Conservation (phyloP, 2,113 vertebrate species). For the Oceanodroma tethys region DNA sequence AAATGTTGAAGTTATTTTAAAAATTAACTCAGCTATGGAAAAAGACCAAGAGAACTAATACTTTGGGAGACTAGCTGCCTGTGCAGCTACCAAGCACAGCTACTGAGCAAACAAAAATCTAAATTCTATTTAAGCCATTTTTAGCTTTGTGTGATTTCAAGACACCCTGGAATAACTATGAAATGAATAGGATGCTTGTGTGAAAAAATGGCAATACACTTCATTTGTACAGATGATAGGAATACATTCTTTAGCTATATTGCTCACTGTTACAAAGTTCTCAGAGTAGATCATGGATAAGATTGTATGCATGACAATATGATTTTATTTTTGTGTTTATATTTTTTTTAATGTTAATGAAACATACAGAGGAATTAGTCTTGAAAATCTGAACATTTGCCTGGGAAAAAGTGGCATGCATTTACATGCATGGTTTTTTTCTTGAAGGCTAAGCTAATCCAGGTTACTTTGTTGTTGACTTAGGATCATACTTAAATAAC, state of each 20-base stretch:
- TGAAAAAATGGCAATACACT: background rate
- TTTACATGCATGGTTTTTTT: background rate
- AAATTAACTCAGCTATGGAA: background rate
- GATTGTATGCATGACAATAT: background rate
- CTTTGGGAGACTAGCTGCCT: background rate
- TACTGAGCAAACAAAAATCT: background rate
- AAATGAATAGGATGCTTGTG: background rate
- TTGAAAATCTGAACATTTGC: background rate
- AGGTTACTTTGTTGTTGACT: background rate
- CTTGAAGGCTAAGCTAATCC: background rate
- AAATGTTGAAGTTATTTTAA: background rate
- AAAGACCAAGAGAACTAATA: background rate
- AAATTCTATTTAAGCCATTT: background rate
- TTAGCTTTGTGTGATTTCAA: background rate
- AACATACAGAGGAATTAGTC: background rate
- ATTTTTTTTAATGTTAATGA: background rate
- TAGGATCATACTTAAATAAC: background rate
- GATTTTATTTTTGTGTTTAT: fast-evolving
- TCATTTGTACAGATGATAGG: background rate
- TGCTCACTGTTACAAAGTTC: background rate
- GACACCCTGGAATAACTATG: background rate
- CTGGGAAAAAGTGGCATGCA: background rate
- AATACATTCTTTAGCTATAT: background rate
- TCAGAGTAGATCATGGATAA: background rate
- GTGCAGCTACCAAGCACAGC: background rate